Conservation (phyloP, 1,140 invertebrate genomes). For the Nylanderia fulva region DNA sequence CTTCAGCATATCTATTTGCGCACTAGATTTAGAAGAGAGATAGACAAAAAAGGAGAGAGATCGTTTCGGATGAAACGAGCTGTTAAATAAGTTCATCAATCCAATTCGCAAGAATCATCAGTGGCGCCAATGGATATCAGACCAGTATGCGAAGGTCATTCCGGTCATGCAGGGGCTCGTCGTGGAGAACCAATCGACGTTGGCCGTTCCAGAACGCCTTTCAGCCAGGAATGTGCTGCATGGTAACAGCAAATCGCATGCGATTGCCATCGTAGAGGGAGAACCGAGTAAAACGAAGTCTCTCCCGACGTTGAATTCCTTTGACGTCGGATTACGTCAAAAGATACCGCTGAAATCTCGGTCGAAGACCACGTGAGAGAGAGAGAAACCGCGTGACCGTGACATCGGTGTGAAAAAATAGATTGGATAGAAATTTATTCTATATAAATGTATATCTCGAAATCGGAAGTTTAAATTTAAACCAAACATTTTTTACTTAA, state of each 20-base stretch:
- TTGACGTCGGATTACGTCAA: conserved; percentile 29
- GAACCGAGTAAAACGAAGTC: background rate
- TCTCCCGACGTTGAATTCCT: conserved; percentile 14
- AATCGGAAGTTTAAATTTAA: background rate
- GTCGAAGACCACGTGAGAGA: background rate
- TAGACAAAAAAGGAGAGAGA: background rate
- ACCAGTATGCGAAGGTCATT: conserved; percentile 76
- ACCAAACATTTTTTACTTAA: too few relatives aligned
- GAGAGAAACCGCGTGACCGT: background rate
- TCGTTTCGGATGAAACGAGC: background rate
- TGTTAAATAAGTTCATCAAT: conserved; percentile 45
- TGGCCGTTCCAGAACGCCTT: conserved; percentile 51
- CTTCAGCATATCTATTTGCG: background rate
- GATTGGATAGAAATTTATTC: background rate
- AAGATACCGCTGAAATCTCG: background rate
- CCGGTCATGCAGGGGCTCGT: conserved; percentile 78
- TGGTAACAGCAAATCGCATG: conserved; percentile 26
- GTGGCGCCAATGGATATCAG: conserved; percentile 62
- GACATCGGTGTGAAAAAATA: background rate
- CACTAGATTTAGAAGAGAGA: background rate
- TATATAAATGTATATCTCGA: background rate
- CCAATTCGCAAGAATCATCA: conserved; percentile 32
- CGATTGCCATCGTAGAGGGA: background rate
- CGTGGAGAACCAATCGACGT: conserved; percentile 73
- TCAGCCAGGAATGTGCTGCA: conserved; percentile 23